Conservation (phyloP, 2,888 invertebrate species). For the Lasiommata megera region DNA sequence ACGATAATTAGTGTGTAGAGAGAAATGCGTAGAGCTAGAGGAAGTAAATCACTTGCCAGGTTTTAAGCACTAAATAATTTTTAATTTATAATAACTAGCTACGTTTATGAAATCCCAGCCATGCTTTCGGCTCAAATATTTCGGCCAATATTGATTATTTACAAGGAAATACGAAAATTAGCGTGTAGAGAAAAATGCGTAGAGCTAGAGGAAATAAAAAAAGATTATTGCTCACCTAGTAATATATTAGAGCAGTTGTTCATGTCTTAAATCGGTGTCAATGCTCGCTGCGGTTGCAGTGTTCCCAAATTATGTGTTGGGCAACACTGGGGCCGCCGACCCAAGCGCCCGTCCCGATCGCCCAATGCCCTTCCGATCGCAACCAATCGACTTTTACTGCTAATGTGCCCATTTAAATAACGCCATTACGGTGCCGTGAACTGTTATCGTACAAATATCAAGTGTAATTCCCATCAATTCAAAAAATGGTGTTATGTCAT, state of each 20-base stretch:
- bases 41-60: no score
- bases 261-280: constrained; percentile 75
- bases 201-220: no score
- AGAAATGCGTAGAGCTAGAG: no score
- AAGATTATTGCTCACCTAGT: neutral
- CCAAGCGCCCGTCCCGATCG: constrained; percentile 36
- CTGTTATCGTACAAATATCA: neutral
- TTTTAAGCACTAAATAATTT: neutral
- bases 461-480: constrained; percentile 3
- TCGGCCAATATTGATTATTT: no score
- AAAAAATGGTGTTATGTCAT: constrained; percentile 1
- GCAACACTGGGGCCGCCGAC: constrained; percentile 61
- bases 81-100: no score
- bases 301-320: constrained; percentile 76
- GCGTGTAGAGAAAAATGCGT: no score
- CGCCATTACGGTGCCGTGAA: constrained; percentile 7
- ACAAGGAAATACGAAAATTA: no score
- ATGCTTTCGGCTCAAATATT: no score
- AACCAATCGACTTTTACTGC: constrained; percentile 54
- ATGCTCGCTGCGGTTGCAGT: constrained; percentile 79
- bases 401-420: constrained; percentile 30
- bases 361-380: constrained; percentile 60
- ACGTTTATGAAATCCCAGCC: no score
- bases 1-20: no score
- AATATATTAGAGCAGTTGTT: constrained; percentile 51